These are phyloP conservation scores for Cheirogaleus major DNA, from an alignment of 2,797 vertebrate species.

Conservation along the genomic window DNA sequence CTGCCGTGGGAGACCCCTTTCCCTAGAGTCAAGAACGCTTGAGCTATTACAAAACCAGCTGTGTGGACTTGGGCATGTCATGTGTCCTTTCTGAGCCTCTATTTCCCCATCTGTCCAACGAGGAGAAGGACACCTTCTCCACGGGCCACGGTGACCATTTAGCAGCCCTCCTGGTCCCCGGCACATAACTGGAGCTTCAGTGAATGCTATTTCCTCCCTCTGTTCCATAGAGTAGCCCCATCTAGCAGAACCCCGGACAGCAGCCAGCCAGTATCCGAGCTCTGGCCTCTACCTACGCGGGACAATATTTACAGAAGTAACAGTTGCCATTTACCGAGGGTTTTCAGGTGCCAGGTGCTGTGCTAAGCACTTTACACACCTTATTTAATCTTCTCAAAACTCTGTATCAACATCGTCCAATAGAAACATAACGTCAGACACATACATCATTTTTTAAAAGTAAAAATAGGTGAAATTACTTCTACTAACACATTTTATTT, in stretches of 20 bases:
- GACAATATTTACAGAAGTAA: constrained; percentile 13
- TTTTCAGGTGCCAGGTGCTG: not conserved
- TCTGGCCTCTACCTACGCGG: not conserved
- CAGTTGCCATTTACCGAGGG: not conserved
- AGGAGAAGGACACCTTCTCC: not conserved
- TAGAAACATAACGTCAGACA: not conserved
- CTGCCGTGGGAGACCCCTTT: not conserved
- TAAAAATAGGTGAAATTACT: not conserved
- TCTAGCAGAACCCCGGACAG: not conserved
- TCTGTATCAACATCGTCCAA: not conserved
- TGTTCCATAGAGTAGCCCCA: not conserved
- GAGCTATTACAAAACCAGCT: not conserved
- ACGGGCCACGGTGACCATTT: not conserved
- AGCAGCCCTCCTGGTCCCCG: fast-evolving
- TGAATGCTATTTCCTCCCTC: not conserved
- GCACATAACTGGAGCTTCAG: not conserved
- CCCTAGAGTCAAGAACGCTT: not conserved
- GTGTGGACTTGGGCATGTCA: not conserved
- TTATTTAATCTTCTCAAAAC: not conserved
- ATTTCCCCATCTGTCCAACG: not conserved
- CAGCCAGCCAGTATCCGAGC: not conserved
- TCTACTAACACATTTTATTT: not conserved
- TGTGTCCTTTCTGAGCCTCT: not conserved
- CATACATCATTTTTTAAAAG: not conserved
- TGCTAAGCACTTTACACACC: not conserved